phyloP scores from a whole-genome alignment of 2,888 invertebrate genomes.

The Papilio gigon region DNA sequence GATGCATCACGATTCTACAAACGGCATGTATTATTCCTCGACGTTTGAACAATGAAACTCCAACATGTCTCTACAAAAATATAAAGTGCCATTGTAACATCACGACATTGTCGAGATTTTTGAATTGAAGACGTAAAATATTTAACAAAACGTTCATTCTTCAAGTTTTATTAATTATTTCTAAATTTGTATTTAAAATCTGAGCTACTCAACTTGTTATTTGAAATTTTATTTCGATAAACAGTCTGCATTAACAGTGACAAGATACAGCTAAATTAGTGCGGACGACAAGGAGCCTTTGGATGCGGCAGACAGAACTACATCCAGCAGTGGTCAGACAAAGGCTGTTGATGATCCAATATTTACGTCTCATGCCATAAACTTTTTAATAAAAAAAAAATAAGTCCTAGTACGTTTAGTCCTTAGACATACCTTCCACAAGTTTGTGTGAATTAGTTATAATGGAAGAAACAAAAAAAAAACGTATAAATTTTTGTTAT shows the following conservation, averaged over 20 bases:
- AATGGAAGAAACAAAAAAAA: not conserved
- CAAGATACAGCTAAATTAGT: not conserved
- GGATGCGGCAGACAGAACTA: too few species aligned
- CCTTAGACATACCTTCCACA: too few species aligned
- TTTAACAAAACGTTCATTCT: not conserved
- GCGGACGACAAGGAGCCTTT: too few species aligned
- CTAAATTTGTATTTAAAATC: not conserved
- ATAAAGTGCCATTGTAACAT: conserved; percentile 10
- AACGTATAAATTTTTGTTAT: not conserved
- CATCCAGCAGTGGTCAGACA: too few species aligned
- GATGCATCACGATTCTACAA: conserved; percentile 20
- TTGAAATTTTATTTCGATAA: not conserved
- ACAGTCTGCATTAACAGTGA: not conserved
- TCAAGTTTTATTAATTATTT: not conserved
- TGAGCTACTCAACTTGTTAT: not conserved
- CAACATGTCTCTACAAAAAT: conserved; percentile 7
- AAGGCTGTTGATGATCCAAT: too few species aligned
- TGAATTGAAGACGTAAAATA: conserved; percentile 14
- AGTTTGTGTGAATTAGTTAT: too few species aligned
- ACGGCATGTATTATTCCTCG: conserved; percentile 3
- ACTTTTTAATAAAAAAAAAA: too few species aligned
- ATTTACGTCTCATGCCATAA: too few species aligned
- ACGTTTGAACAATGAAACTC: conserved; percentile 1
- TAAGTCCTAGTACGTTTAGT: too few species aligned
- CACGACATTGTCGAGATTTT: conserved; percentile 4